Evolutionary conservation across 1,140 invertebrate species (phyloP).

Genomic region (Chionoecetes opilio): DNA sequence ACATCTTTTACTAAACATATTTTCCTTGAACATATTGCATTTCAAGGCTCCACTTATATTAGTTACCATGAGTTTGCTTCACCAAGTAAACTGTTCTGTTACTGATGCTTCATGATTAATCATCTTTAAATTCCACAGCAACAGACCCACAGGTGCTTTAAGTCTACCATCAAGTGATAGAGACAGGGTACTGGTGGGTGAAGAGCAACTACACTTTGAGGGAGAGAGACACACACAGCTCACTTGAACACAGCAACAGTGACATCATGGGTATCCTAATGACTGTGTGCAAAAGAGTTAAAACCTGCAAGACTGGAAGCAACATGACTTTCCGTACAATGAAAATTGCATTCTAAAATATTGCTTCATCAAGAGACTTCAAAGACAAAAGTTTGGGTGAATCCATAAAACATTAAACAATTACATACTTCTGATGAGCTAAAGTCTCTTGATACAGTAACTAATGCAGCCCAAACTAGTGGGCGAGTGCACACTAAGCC

Average conservation of each 20-base stretch:
- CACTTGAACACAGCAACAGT: background rate
- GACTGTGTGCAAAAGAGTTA: background rate
- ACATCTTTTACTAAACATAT: too few relatives aligned
- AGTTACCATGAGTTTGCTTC: background rate
- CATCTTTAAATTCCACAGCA: background rate
- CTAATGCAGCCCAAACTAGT: background rate
- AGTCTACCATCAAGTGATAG: background rate
- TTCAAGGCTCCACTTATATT: too few relatives aligned
- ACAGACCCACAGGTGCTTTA: background rate
- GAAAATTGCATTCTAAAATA: background rate
- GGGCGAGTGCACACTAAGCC: background rate
- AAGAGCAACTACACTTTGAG: background rate
- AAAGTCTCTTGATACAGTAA: background rate
- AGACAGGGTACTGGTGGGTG: background rate
- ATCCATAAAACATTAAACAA: background rate
- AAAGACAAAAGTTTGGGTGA: background rate
- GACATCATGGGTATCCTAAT: background rate
- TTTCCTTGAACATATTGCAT: too few relatives aligned
- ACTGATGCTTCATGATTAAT: background rate
- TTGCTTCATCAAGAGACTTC: slow-evolving; percentile 24
- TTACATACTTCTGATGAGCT: background rate
- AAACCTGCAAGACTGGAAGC: background rate
- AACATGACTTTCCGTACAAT: background rate
- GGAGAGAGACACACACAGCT: background rate
- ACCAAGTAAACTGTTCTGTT: background rate